These are phyloP conservation scores for Melieria crassipennis DNA, from an alignment of 2,888 invertebrate species.

Conservation along the genomic window DNA sequence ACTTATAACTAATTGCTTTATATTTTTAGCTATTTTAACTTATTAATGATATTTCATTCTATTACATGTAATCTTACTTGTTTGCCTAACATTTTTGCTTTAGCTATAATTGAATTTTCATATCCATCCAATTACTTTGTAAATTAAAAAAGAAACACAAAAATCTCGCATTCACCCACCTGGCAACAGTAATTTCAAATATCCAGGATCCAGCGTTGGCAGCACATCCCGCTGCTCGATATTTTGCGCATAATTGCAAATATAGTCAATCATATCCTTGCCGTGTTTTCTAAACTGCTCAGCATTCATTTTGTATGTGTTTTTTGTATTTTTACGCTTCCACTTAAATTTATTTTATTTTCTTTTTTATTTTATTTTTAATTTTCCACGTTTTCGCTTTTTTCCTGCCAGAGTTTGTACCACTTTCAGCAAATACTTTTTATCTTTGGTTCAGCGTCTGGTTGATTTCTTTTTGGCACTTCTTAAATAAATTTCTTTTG, in stretches of 20 bases:
- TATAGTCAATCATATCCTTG: constrained; percentile 86
- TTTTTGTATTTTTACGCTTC: constrained; percentile 15
- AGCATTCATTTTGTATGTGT: constrained; percentile 72
- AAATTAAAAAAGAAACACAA: too few relatives aligned
- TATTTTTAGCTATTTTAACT: too few relatives aligned
- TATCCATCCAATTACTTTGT: too few relatives aligned
- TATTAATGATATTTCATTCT: not conserved
- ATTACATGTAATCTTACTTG: not conserved
- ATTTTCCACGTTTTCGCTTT: constrained; percentile 14
- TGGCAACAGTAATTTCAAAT: constrained; percentile 76
- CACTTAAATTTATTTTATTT: not conserved
- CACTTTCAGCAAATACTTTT: not conserved
- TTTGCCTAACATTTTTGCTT: not conserved
- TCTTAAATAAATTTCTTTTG: not conserved
- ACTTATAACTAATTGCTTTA: too few relatives aligned
- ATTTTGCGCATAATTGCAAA: constrained; percentile 79
- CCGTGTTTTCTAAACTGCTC: constrained; percentile 79
- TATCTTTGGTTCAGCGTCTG: not conserved
- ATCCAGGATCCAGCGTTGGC: constrained; percentile 82
- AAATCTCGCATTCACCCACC: constrained; percentile 49
- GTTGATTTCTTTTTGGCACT: constrained; percentile 3
- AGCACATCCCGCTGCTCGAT: constrained; percentile 77
- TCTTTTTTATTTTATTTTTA: constrained; percentile 20
- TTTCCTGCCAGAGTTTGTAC: not conserved
- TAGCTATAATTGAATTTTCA: not conserved